Evolutionary conservation across 2,797 vertebrate genomes (phyloP), one percentile per base, ranked within the genome.

Genomic region (Brachyrhaphis roseni): DNA sequence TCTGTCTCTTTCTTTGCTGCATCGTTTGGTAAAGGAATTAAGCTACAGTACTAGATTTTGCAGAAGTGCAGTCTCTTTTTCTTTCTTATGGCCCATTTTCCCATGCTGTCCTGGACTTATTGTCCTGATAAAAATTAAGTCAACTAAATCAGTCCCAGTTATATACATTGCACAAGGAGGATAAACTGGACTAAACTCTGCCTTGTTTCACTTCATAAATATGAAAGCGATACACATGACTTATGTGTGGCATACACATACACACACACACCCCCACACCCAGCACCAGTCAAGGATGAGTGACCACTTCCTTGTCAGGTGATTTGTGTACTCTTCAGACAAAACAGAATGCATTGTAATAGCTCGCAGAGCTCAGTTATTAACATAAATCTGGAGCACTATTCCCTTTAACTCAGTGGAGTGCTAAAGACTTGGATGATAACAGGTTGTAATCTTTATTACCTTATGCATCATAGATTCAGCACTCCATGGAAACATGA

Each of bases 391-490:
- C 79, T 84, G 75, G 66, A 87, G 78, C 81, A 84, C 81, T 86
- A 90, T 92, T 91, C 90, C 87, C 87, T 90, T 84, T 78, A 84
- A 88, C 88, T 88, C 89, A 76, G 91, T 88, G 88, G 85, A 90
- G 87, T 91, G 87, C 91, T 92, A 89, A 94, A 93, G 91, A 91
- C 89, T 90, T 85, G 78, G 88, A 72, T 90, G 92, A 94, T 89
- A 93, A 92, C 82, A 89, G 87, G 92, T 93, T 93, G 86, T 91
- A 92, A 92, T 90, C 92, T 94, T 95, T 93, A 95, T 94, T 91
- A 86, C 90, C 91, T 88, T 91, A 86, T 85, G 87, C 93, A 89
- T 94, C 91, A 92, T 88, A 89, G 85, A 86, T 88, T 77, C 77
- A 12, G 86, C 88, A 84, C 86, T 81, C 89, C 86, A 84, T 79